Evolutionary conservation across 2,888 invertebrate species (phyloP).

Genomic region (Pantelozetes paolii): DNA sequence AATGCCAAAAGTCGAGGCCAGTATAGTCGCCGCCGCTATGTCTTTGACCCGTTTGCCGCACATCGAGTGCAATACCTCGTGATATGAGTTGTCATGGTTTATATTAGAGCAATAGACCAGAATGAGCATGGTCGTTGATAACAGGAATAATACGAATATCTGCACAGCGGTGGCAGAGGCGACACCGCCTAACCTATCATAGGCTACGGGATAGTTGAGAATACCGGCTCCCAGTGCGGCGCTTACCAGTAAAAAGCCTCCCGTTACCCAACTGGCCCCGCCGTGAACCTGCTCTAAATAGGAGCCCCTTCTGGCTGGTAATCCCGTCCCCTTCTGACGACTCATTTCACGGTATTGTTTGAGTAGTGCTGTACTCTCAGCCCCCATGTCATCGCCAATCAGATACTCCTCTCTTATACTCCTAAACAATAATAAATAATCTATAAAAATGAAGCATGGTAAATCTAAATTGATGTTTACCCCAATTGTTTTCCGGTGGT

Average conservation of each 20-base stretch:
- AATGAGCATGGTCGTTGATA: constrained; percentile 51
- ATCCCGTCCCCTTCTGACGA: neutral
- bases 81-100: constrained; percentile 52
- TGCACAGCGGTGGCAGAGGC: constrained; percentile 47
- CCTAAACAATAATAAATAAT: neutral
- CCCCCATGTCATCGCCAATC: neutral
- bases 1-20: constrained; percentile 54
- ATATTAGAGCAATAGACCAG: constrained; percentile 54
- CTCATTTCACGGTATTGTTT: neutral
- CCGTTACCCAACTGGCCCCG: constrained; percentile 48
- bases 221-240: constrained; percentile 49
- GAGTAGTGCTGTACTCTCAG: constrained; percentile 6
- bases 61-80: constrained; percentile 53
- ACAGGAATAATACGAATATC: constrained; percentile 44
- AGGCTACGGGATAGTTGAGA: constrained; percentile 49
- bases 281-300: constrained; percentile 1
- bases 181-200: constrained; percentile 49
- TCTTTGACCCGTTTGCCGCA: constrained; percentile 52
- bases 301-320: neutral
- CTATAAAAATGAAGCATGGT: neutral
- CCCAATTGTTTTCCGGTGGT: neutral
- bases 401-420: neutral
- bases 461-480: neutral
- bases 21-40: constrained; percentile 51
- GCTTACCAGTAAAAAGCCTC: constrained; percentile 49